Conservation (phyloP, 1,140 invertebrate species). For the Lepidotrigona ventralis region DNA sequence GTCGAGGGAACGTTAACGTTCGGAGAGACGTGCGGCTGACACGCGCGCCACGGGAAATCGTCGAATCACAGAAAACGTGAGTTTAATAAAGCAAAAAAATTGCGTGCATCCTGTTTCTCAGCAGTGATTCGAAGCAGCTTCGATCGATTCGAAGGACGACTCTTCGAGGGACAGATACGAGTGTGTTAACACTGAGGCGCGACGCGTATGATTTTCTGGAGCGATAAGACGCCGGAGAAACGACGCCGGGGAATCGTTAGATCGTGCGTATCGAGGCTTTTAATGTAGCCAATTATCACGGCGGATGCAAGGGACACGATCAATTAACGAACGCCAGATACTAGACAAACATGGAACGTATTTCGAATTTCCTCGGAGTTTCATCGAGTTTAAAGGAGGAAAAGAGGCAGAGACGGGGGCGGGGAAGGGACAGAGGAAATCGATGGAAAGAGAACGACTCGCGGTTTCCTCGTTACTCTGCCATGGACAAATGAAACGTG, state of each 20-base stretch:
- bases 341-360: slow-evolving; percentile 19
- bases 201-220: neutral
- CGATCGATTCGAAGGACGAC: slow-evolving; percentile 33
- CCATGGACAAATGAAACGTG: slow-evolving; percentile 41
- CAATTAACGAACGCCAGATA: slow-evolving; percentile 32
- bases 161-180: neutral
- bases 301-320: slow-evolving; percentile 12
- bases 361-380: slow-evolving; percentile 24
- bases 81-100: neutral
- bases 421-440: neutral
- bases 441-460: slow-evolving; percentile 8
- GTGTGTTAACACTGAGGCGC: neutral
- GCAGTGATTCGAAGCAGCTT: neutral
- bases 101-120: slow-evolving; percentile 18
- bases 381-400: slow-evolving; percentile 13
- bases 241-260: slow-evolving; percentile 3
- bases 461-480: slow-evolving; percentile 33
- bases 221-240: slow-evolving; percentile 24
- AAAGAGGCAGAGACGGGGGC: no score
- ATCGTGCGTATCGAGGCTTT: neutral
- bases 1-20: slow-evolving; percentile 39
- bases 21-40: slow-evolving; percentile 7
- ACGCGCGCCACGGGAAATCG: neutral
- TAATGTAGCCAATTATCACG: neutral
- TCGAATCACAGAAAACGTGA: neutral